phyloP scores from a whole-genome alignment of 2,888 invertebrate species.

The Hirtodrosophila duncani region DNA sequence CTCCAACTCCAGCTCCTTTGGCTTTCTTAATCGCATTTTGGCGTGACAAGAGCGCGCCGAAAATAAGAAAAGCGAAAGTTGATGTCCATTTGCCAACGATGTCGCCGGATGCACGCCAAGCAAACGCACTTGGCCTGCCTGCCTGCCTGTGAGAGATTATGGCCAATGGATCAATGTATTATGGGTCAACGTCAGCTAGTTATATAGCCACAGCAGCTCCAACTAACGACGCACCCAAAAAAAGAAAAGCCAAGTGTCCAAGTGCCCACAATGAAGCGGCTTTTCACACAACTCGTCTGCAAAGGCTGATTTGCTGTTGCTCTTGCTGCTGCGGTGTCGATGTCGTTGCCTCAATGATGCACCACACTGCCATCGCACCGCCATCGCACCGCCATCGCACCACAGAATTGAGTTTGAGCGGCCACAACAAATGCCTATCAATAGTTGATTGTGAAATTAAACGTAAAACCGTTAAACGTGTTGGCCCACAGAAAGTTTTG shows the following conservation, averaged over 20 bases:
- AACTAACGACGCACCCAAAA: constrained; percentile 28
- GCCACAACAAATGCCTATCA: constrained; percentile 28
- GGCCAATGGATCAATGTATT: constrained; percentile 31
- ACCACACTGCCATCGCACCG: too few species aligned
- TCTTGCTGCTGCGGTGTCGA: too few species aligned
- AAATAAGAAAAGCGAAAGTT: constrained; percentile 56
- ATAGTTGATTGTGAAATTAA: constrained; percentile 38
- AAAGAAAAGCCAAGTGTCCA: constrained; percentile 35
- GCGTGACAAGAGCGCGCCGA: constrained; percentile 36
- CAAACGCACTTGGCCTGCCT: too few species aligned
- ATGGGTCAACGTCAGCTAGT: constrained; percentile 27
- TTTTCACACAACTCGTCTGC: too few species aligned
- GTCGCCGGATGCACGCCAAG: constrained; percentile 58
- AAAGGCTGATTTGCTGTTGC: too few species aligned
- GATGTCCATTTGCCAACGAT: constrained; percentile 14
- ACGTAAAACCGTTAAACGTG: constrained; percentile 24
- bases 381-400: constrained; percentile 18
- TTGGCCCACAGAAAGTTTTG: constrained; percentile 25
- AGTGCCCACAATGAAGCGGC: constrained; percentile 26
- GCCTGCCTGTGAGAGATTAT: too few species aligned
- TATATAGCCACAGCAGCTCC: neutral
- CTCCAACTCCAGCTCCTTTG: constrained; percentile 3
- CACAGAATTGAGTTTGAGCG: constrained; percentile 43
- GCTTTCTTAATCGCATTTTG: constrained; percentile 52
- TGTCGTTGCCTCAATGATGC: too few species aligned